Evolutionary conservation across 2,888 invertebrate species (phyloP), one percentile per base, ranked within the genome.

Genomic region (Sinhomidia bicolor): DNA sequence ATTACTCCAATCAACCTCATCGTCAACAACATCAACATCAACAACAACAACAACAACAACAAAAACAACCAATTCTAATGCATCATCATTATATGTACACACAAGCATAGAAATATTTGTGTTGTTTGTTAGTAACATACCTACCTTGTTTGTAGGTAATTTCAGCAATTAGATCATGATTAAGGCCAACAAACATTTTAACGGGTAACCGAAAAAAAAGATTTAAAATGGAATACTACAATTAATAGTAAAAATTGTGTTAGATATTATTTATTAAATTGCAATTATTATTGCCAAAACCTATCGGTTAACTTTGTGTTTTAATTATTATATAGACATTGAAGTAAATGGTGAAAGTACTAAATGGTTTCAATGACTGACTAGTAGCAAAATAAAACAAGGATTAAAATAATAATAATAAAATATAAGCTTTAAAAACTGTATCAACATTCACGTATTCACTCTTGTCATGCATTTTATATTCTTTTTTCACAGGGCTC

Each of bases 301-400:
- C 47, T 74, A 47, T 74, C n/a, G 47, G 47, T 74, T 74, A 57
- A 36, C 78, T 54, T 78, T 54, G 57, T 78, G 17, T 26, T 47
- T n/a, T n/a, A n/a, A 47, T 74, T 41, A 44, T 44, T 57, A 78
- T 57, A 78, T 78, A 78, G 78, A 14, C 78, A 78, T 54, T 78
- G 80, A 74, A 89, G 89, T 89, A 89, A 89, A 89, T 89, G 89
- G 89, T 89, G 89, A 89, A 80, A 89, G 89, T 88, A 84, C 68
- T 84, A 83, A 44, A 85, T 74, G 89, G 89, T 84, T 89, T 85
- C 79, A 88, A 83, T 84, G 88, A 89, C 89, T 89, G 89, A 89
- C 89, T 89, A 89, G 89, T 78, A 80, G 89, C 89, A 89, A 84
- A 84, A 89, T 76, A 89, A 89, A 88, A 87, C 81, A 81, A 88